Conservation (phyloP, 2,888 invertebrate genomes). For the Volucella inanis region DNA sequence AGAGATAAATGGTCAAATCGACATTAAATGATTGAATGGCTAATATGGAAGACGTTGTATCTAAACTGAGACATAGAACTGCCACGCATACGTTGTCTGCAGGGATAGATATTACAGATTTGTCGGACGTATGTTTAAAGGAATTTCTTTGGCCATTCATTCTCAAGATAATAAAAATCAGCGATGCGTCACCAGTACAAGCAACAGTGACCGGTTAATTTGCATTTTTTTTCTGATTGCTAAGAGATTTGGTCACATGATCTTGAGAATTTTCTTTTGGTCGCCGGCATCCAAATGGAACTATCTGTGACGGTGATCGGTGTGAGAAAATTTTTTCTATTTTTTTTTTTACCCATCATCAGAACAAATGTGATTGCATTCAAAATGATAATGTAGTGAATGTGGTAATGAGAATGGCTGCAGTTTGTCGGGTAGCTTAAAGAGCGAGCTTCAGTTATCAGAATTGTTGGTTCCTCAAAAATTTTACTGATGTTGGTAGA, state of each 20-base stretch:
- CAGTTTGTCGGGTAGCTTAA: no score
- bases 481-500: no score
- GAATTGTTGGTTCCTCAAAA: no score
- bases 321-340: constrained; percentile 34
- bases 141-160: constrained; percentile 23
- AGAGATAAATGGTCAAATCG: constrained; percentile 22
- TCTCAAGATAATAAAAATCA: constrained; percentile 60
- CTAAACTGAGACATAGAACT: neutral
- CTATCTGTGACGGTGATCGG: constrained; percentile 51
- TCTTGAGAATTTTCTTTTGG: constrained; percentile 57
- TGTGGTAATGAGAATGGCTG: no score
- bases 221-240: constrained; percentile 66
- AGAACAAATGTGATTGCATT: no score
- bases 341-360: constrained; percentile 12
- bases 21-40: constrained; percentile 12
- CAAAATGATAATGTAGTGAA: no score
- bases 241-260: constrained; percentile 21
- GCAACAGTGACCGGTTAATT: constrained; percentile 49
- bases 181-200: constrained; percentile 51
- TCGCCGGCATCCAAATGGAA: constrained; percentile 45
- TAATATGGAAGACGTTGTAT: neutral
- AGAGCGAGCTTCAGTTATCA: no score
- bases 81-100: neutral
- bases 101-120: neutral
- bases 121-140: neutral